Percentiles rank a stretch among this genome's conserved stretches.
phyloP scores from a whole-genome alignment of 2,113 vertebrate genomes.

The Cynopterus brachyotis region DNA sequence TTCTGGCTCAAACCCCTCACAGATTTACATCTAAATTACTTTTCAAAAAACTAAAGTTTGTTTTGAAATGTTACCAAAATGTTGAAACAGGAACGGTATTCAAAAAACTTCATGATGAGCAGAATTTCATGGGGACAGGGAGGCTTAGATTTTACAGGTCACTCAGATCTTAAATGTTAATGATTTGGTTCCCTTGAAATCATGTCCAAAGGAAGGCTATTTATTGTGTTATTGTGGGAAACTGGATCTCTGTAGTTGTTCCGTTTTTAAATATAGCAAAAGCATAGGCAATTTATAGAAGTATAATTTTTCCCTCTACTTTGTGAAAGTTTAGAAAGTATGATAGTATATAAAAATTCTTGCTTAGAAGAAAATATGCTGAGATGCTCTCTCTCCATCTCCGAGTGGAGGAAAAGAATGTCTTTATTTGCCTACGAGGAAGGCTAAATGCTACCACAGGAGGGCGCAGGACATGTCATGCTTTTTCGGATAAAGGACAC shows the following conservation, averaged over 20 bases:
- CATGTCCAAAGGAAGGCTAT: background rate
- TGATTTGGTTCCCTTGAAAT: background rate
- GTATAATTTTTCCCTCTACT: too few relatives aligned
- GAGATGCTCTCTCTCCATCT: background rate
- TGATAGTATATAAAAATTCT: background rate
- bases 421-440: rapidly evolving
- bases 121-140: background rate
- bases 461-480: constrained; percentile 61
- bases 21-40: background rate
- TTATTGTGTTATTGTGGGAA: background rate
- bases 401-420: background rate
- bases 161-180: constrained; percentile 2
- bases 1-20: background rate
- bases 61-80: background rate
- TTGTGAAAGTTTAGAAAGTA: too few relatives aligned
- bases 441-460: constrained; percentile 56
- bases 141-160: background rate
- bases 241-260: background rate
- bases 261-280: background rate
- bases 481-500: constrained; percentile 64
- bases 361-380: background rate
- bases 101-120: background rate
- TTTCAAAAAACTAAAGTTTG: background rate
- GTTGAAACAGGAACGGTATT: background rate
- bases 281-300: background rate